Base-by-base conservation (phyloP, 2,888 invertebrate species). In the Eustalomyia histrio region DNA sequence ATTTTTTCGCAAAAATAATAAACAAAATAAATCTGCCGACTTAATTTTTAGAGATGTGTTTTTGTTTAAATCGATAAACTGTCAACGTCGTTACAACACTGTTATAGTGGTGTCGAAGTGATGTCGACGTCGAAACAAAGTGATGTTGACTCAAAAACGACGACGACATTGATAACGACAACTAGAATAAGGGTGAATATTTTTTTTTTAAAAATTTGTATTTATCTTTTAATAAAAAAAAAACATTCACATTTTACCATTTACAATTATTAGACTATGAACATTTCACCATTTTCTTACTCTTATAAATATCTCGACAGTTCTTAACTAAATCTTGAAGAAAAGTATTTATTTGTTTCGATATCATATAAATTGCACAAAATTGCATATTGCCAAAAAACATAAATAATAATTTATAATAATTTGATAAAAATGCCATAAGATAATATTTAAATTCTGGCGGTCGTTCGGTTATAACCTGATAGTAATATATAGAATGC, bases 401-500 rank as follows among this genome's bases (percentile, higher is more conserved):
- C 14, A 85, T 35, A 35, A 79, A 84, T 47, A 85, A 57, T 10
- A 83, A 55, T 55, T 84, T 83, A 61, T 86, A 87, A 53, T 64
- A 87, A n/a, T 83, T 80, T 1, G 85, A 82, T 10, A 86, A 60
- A 4, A 80, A 74, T 0, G 85, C 83, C 33, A 84, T 83, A 7
- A 84, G 47, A 73, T 85, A 84, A 71, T 83, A 85, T 1, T 79
- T 72, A 0, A 83, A 24, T 0, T 78, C 64, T 0, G 86, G 84
- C 1, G 83, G 61, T n/a, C 76, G 72, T 5, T 83, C 47, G 0
- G 82, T 84, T 14, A 86, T 80, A 4, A 75, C 12, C 52, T 84
- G 74, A 65, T 84, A 86, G 80, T 85, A 86, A 50, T 75, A 76
- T 10, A 84, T 72, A 10, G 84, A 83, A 83, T 86, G 86, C 81